phyloP scores from a whole-genome alignment of 2,113 vertebrate species.

The Toxotes jaculatrix region DNA sequence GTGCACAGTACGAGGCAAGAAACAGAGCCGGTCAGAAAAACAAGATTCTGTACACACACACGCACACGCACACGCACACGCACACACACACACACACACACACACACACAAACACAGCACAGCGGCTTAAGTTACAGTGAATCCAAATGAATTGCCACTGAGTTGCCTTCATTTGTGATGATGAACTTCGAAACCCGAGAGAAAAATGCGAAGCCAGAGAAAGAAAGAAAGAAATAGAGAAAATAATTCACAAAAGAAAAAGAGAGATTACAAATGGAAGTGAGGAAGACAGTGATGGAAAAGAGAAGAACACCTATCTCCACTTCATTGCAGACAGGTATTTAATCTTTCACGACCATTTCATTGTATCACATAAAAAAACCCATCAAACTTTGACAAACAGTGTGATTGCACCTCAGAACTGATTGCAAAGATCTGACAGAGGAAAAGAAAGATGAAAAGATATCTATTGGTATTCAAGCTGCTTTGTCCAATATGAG shows the following conservation, averaged over 20 bases:
- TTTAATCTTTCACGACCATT: constrained; percentile 28
- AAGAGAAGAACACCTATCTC: background rate
- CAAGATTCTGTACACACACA: constrained; percentile 43
- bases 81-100: constrained; percentile 16
- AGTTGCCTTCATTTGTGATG: constrained; percentile 40
- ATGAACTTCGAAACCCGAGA: constrained; percentile 41
- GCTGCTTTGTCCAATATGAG: constrained; percentile 16
- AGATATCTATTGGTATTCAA: constrained; percentile 31
- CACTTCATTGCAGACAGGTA: constrained; percentile 10
- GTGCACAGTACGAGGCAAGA: constrained; percentile 68
- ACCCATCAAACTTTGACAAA: background rate
- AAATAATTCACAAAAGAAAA: background rate
- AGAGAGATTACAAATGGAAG: background rate
- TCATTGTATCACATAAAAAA: constrained; percentile 19
- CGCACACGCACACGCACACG: constrained; percentile 12
- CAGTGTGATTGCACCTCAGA: background rate
- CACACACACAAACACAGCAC: background rate
- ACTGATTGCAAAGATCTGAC: constrained; percentile 33
- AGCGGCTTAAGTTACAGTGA: constrained; percentile 35
- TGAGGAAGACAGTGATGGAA: background rate
- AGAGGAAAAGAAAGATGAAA: constrained; percentile 12
- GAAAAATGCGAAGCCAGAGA: constrained; percentile 3
- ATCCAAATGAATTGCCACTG: constrained; percentile 52
- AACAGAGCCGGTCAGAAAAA: constrained; percentile 70
- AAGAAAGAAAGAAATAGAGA: constrained; percentile 1